Conservation (phyloP, 2,797 vertebrate genomes). For the Neosilurus hyrtlii region DNA sequence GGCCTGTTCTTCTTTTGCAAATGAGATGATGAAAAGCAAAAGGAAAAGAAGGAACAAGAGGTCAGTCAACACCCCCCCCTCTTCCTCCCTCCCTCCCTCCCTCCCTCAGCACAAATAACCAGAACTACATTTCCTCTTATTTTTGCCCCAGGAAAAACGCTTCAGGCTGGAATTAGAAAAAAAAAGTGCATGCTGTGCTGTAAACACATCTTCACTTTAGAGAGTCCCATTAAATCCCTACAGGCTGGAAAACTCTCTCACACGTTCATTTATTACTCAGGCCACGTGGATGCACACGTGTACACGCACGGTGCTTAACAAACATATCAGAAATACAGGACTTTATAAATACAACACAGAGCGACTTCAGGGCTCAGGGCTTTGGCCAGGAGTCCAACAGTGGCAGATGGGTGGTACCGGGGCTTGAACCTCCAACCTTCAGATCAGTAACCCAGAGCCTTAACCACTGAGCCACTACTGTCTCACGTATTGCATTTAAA, state of each 20-base stretch:
- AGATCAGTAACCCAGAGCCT: too few species aligned
- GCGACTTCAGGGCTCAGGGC: too few species aligned
- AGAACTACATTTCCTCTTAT: conserved; percentile 21
- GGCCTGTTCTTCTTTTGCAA: conserved; percentile 20
- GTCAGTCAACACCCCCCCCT: conserved; percentile 10
- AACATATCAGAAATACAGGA: too few species aligned
- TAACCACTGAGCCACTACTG: too few species aligned
- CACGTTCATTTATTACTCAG: not conserved
- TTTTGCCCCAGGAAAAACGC: not conserved
- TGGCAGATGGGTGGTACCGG: too few species aligned
- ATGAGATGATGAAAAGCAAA: conserved; percentile 31
- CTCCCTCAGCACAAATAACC: conserved; percentile 28
- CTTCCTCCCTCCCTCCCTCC: conserved; percentile 16
- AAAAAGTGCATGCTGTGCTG: not conserved
- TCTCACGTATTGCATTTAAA: too few species aligned
- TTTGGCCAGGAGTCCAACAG: too few species aligned
- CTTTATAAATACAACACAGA: too few species aligned
- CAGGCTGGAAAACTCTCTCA: not conserved
- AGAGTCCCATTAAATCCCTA: conserved; percentile 1
- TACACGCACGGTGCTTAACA: too few species aligned
- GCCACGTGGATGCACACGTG: not conserved
- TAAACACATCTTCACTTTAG: not conserved
- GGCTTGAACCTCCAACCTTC: too few species aligned
- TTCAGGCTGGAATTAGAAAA: not conserved
- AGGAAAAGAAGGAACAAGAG: conserved; percentile 21